Conservation (phyloP, 2,888 invertebrate species). For the Dryadula phaetusa region DNA sequence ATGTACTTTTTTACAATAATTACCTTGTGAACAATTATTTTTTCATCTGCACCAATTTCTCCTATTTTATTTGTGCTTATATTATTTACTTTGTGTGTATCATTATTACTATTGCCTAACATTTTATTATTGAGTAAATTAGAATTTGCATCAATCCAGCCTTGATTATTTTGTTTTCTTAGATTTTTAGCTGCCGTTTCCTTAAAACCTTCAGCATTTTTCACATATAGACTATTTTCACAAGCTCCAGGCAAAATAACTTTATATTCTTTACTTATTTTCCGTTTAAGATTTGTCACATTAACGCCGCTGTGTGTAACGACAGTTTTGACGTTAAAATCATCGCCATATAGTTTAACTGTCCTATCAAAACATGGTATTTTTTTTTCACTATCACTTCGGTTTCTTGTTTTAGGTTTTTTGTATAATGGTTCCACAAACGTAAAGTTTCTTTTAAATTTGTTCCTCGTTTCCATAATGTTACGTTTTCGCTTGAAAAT, state of each 20-base stretch:
- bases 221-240: slow-evolving; percentile 47
- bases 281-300: slow-evolving; percentile 50
- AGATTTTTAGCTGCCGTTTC: slow-evolving; percentile 28
- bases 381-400: slow-evolving; percentile 53
- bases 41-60: background rate
- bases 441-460: slow-evolving; percentile 62
- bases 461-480: slow-evolving; percentile 54
- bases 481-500: slow-evolving; percentile 48
- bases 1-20: background rate
- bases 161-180: background rate
- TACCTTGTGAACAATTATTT: slow-evolving; percentile 26
- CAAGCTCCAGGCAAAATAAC: slow-evolving; percentile 55
- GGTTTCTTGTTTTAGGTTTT: slow-evolving; percentile 54
- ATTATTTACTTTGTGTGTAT: slow-evolving; percentile 8
- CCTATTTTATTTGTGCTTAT: slow-evolving; percentile 6
- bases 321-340: slow-evolving; percentile 56
- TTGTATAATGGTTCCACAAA: slow-evolving; percentile 73
- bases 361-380: slow-evolving; percentile 55
- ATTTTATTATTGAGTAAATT: slow-evolving; percentile 44
- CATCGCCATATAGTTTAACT: slow-evolving; percentile 68
- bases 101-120: slow-evolving; percentile 26
- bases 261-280: slow-evolving; percentile 48
- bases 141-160: slow-evolving; percentile 22
- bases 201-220: slow-evolving; percentile 36
- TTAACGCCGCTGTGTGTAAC: slow-evolving; percentile 48